Conservation (phyloP, 1,140 invertebrate genomes). For the Oedothorax gibbosus region DNA sequence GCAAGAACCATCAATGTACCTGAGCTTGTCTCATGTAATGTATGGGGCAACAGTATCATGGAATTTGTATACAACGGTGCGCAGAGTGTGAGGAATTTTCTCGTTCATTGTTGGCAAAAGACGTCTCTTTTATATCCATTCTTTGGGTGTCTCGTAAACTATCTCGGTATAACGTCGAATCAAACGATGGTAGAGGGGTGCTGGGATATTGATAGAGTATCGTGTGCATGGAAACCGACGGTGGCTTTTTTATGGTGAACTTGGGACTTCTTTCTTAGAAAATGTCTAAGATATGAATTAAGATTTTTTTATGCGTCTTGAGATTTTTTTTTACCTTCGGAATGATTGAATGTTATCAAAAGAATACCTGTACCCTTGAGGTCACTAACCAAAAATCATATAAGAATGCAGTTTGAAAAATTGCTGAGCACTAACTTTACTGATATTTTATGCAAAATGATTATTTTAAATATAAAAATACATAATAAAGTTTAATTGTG, state of each 20-base stretch:
- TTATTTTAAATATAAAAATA: too few relatives aligned
- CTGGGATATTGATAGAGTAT: slow-evolving; percentile 20
- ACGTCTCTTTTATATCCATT: slow-evolving; percentile 33
- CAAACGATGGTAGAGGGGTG: neutral
- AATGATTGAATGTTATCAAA: neutral
- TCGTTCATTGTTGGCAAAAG: neutral
- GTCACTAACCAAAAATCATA: too few relatives aligned
- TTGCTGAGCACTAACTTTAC: too few relatives aligned
- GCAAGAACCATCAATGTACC: neutral
- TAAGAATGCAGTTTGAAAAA: too few relatives aligned
- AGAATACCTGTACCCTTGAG: too few relatives aligned
- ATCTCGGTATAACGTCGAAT: slow-evolving; percentile 7
- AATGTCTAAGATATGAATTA: neutral
- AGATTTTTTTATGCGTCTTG: neutral
- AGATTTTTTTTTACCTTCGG: neutral
- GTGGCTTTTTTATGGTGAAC: slow-evolving; percentile 16
- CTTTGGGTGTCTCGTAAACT: slow-evolving; percentile 37
- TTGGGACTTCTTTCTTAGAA: too few relatives aligned
- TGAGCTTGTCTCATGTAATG: neutral
- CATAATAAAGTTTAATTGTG: too few relatives aligned
- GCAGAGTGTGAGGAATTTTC: neutral
- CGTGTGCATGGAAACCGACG: slow-evolving; percentile 11
- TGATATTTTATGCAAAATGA: too few relatives aligned
- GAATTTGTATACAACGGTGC: neutral
- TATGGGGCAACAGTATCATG: neutral